Evolutionary conservation across 2,888 invertebrate genomes (phyloP), one percentile per base, ranked within the genome.

Genomic region (Epirrita christyi): DNA sequence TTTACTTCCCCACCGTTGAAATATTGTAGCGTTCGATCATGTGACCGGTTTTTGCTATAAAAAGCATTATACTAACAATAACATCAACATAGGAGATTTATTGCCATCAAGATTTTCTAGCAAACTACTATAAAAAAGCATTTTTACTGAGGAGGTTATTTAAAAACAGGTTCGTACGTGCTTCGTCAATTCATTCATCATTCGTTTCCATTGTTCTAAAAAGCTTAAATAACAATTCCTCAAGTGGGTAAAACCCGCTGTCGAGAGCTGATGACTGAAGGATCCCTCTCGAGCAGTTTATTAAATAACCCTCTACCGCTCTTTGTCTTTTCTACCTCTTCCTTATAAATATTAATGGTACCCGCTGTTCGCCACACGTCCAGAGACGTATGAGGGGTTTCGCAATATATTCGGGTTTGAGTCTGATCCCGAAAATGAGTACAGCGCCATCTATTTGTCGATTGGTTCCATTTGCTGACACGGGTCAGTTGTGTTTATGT

Each of bases 401-500:
- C 57, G 67, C 75, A 83, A 87, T 87, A 83, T 87, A 87, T 86
- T 73, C 63, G 71, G 82, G 80, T 78, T 70, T 63, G 59, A 73
- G 67, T 72, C 72, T 77, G 74, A 72, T 76, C 74, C 63, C 69
- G 76, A 81, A 83, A 85, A 76, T 81, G 73, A 79, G 76, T 71
- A 74, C 74, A 81, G 63, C 77, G 71, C 80, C 81, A 80, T 80
- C 77, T 84, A 80, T 84, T 76, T 75, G 75, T 73, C 67, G 63
- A 68, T 66, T 69, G 67, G 68, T 72, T 69, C 76, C 79, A 79
- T 84, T 84, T 81, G 80, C 81, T 86, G 87, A 88, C 86, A 83
- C 71, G 85, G 87, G 86, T 85, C 78, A 75, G 73, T 75, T 73
- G 73, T 81, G 78, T 79, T 79, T 58, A 53, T 56, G 42, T 50